Evolutionary conservation across 1,140 invertebrate species (phyloP).

Genomic region (Drosophila sp.): DNA sequence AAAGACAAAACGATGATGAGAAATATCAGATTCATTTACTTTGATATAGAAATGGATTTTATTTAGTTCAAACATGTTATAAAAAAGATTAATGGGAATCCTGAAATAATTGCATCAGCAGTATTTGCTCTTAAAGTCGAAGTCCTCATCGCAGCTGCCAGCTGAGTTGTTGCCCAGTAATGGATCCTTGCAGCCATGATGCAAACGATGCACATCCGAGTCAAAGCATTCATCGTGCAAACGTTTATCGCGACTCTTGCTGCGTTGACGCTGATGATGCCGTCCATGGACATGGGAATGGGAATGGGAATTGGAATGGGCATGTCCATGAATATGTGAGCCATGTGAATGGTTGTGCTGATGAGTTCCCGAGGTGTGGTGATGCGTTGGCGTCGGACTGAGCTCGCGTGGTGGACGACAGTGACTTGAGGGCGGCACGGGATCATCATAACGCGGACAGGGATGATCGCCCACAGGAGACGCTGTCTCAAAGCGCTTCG

Average conservation of each 20-base stretch:
- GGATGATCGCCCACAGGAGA: conserved; percentile 81
- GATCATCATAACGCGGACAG: conserved; percentile 79
- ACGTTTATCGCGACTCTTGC: conserved; percentile 73
- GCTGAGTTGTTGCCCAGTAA: conserved; percentile 57
- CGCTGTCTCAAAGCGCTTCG: conserved; percentile 86
- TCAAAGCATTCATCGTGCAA: conserved; percentile 78
- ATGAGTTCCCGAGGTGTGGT: conserved; percentile 28
- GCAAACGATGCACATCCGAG: conserved; percentile 75
- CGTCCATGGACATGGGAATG: conserved; percentile 41
- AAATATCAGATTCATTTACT: not conserved
- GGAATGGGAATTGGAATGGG: conserved; percentile 19
- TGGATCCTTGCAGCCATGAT: conserved; percentile 75
- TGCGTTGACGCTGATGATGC: conserved; percentile 65
- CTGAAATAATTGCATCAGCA: conserved; percentile 34
- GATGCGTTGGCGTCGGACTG: conserved; percentile 43
- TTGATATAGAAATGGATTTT: not conserved
- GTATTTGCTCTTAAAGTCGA: conserved; percentile 72
- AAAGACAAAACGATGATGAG: not conserved
- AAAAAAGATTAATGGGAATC: conserved; percentile 25
- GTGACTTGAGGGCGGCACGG: conserved; percentile 70
- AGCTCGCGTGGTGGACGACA: conserved; percentile 75
- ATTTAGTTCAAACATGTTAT: conserved; percentile 12
- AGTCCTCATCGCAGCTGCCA: conserved; percentile 67
- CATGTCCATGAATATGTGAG: conserved; percentile 23
- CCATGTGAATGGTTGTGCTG: conserved; percentile 28